Conservation (phyloP, 2,797 vertebrate species). For the Orestias chungarensis region DNA sequence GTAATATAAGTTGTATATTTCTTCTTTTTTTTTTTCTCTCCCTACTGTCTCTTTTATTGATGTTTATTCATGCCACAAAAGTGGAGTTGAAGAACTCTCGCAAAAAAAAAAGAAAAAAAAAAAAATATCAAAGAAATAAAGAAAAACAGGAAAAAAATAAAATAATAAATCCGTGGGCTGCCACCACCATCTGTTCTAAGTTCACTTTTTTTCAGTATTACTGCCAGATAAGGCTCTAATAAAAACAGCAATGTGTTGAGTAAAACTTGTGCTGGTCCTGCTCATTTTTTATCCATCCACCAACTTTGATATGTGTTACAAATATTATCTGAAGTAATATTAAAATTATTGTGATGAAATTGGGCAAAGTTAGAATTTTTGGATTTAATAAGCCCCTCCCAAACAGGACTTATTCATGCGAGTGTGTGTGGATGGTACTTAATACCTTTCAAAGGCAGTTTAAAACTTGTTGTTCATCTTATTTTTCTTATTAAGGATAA, state of each 20-base stretch:
- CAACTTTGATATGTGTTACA: not conserved
- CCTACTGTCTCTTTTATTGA: slow-evolving; percentile 96
- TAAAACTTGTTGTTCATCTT: not conserved
- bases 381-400: too few species aligned
- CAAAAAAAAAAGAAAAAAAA: slow-evolving; percentile 81
- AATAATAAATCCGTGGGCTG: slow-evolving; percentile 85
- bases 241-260: slow-evolving; percentile 99
- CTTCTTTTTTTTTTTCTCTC: slow-evolving; percentile 79
- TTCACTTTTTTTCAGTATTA: slow-evolving; percentile 99
- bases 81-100: slow-evolving; percentile 91
- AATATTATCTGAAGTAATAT: too few species aligned
- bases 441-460: not conserved
- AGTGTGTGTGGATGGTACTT: not conserved
- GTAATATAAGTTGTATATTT: slow-evolving; percentile 99
- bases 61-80: slow-evolving; percentile 99
- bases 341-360: too few species aligned
- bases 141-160: slow-evolving; percentile 71
- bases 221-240: slow-evolving; percentile 98
- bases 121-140: slow-evolving; percentile 79
- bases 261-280: slow-evolving; percentile 77
- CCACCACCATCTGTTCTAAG: slow-evolving; percentile 93
- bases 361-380: too few species aligned
- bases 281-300: slow-evolving; percentile 68
- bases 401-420: too few species aligned
- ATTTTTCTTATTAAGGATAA: not conserved